Conservation (phyloP, 1,140 invertebrate species). For the Bicyclus anynana region DNA sequence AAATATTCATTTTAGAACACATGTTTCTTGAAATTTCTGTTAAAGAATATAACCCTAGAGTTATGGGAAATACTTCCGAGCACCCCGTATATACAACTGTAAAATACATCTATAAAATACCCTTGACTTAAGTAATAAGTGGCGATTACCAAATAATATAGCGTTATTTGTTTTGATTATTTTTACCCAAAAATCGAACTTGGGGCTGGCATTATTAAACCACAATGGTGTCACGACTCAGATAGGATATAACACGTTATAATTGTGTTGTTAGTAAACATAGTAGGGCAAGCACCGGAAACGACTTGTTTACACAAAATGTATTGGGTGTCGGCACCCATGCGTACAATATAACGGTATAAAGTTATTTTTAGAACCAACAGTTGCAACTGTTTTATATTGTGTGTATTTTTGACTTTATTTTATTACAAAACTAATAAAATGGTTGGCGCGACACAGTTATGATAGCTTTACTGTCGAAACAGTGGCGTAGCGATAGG, state of each 20-base stretch:
- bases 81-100: too few species aligned
- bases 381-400: background rate
- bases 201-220: background rate
- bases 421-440: background rate
- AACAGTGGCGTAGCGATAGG: too few species aligned
- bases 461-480: too few species aligned
- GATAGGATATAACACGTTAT: conserved; percentile 14
- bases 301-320: conserved; percentile 36
- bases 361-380: conserved; percentile 23
- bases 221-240: background rate
- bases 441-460: too few species aligned
- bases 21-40: too few species aligned
- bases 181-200: background rate
- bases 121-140: too few species aligned
- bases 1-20: too few species aligned
- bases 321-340: conserved; percentile 22
- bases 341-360: conserved; percentile 25
- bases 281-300: conserved; percentile 28
- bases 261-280: conserved; percentile 39
- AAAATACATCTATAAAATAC: too few species aligned
- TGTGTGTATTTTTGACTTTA: background rate
- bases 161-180: background rate
- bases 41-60: too few species aligned
- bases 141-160: too few species aligned
- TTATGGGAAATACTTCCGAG: too few species aligned